These are phyloP conservation scores for Lithobius niger DNA, from an alignment of 1,140 invertebrate species.

Conservation along the genomic window DNA sequence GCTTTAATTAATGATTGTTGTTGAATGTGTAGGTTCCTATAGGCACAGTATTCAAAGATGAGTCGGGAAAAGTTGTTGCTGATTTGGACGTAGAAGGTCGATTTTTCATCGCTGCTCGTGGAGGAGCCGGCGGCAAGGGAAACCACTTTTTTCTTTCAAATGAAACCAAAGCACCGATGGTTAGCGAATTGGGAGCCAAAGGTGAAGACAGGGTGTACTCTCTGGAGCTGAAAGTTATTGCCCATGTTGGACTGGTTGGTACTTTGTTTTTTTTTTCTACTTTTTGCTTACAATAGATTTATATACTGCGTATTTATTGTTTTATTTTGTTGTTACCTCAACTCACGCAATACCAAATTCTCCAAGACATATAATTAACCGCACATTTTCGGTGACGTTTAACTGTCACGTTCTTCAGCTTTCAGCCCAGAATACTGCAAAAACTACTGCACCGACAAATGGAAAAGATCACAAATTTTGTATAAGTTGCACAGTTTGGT, in stretches of 20 bases:
- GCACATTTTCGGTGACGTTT: too few relatives aligned
- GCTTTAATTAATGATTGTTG: too few relatives aligned
- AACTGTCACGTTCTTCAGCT: too few relatives aligned
- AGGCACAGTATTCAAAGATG: constrained; percentile 63
- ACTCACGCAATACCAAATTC: too few relatives aligned
- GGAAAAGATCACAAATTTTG: too few relatives aligned
- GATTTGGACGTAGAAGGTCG: constrained; percentile 52
- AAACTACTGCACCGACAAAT: too few relatives aligned
- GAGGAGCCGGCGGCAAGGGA: constrained; percentile 88
- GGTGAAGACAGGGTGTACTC: constrained; percentile 61
- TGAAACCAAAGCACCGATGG: constrained; percentile 61
- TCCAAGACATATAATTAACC: too few relatives aligned
- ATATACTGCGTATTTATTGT: too few relatives aligned
- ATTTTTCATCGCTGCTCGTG: constrained; percentile 84
- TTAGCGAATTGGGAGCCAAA: constrained; percentile 72
- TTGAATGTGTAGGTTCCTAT: constrained; percentile 59
- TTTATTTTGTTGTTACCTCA: too few relatives aligned
- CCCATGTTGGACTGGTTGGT: constrained; percentile 73
- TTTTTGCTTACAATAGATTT: too few relatives aligned
- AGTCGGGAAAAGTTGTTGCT: constrained; percentile 46
- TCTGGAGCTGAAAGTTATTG: constrained; percentile 82
- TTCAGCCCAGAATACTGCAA: too few relatives aligned
- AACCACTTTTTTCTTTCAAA: constrained; percentile 82
- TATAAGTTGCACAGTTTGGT: too few relatives aligned
- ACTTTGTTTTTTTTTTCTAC: constrained; percentile 1